Percentiles rank a stretch among this genome's conserved stretches.
phyloP scores from a whole-genome alignment of 2,797 vertebrate genomes.

The Trematomus bernacchii region DNA sequence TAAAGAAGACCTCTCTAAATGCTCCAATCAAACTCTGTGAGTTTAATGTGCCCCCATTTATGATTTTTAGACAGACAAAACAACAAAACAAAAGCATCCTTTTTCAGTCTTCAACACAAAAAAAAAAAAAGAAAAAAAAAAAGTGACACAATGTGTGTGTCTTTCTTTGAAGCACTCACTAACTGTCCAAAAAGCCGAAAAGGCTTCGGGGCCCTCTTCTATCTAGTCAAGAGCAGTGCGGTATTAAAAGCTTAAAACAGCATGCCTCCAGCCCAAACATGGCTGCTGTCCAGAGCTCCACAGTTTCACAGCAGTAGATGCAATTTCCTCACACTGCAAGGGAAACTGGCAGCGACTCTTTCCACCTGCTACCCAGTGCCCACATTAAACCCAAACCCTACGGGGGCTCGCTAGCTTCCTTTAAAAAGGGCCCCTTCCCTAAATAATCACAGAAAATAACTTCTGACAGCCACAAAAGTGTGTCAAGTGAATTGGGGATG shows the following conservation, averaged over 20 bases:
- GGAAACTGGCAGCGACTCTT: constrained; percentile 80
- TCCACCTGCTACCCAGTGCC: constrained; percentile 84
- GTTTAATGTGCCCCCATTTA: neutral
- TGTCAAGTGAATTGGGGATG: constrained; percentile 43
- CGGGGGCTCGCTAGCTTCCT: constrained; percentile 55
- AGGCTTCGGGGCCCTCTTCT: constrained; percentile 72
- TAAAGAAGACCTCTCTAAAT: neutral
- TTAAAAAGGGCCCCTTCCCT: constrained; percentile 39
- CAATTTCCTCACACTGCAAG: constrained; percentile 79
- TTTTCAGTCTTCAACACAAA: neutral
- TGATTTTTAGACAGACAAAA: neutral
- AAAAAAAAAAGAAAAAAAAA: constrained; percentile 7
- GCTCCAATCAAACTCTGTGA: neutral
- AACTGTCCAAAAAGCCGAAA: constrained; percentile 49
- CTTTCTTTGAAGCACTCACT: constrained; percentile 47
- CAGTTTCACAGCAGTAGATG: constrained; percentile 76
- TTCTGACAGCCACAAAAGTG: constrained; percentile 48
- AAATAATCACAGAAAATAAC: constrained; percentile 60
- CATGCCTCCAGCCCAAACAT: constrained; percentile 76
- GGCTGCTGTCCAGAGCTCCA: constrained; percentile 77
- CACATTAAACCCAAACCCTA: constrained; percentile 64
- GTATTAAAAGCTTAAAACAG: constrained; percentile 82
- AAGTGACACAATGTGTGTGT: constrained; percentile 36
- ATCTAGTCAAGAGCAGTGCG: constrained; percentile 78
- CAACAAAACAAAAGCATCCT: constrained; percentile 1